Conservation (phyloP, 2,113 vertebrate genomes). For the Laticauda laticaudata region DNA sequence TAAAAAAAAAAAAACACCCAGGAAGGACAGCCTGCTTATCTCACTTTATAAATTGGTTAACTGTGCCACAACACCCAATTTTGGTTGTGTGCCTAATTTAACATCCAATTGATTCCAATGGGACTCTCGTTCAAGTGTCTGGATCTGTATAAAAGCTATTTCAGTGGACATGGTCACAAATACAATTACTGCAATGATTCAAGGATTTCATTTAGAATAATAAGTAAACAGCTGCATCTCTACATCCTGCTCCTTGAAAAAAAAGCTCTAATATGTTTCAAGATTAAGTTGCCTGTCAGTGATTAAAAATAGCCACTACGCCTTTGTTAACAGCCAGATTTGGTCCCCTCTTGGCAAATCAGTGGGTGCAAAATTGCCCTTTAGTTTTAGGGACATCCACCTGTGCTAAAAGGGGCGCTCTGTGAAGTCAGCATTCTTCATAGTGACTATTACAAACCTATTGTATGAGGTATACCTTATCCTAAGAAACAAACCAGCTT, state of each 20-base stretch:
- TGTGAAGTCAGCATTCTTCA: not conserved
- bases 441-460: not conserved
- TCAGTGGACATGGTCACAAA: not conserved
- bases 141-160: not conserved
- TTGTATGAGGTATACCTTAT: not conserved
- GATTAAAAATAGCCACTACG: not conserved
- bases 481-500: not conserved
- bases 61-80: not conserved
- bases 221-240: not conserved
- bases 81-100: not conserved
- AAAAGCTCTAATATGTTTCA: not conserved
- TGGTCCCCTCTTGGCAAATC: not conserved
- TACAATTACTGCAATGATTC: not conserved
- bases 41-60: not conserved
- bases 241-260: not conserved
- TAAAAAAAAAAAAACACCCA: not conserved
- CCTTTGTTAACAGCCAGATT: not conserved
- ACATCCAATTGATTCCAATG: not conserved
- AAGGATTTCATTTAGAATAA: not conserved
- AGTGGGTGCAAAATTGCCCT: not conserved
- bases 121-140: not conserved
- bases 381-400: not conserved
- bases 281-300: not conserved
- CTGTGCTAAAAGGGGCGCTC: not conserved
- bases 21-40: not conserved